Evolutionary conservation across 2,797 vertebrate genomes (phyloP).

Genomic region (Pteropus rufus): DNA sequence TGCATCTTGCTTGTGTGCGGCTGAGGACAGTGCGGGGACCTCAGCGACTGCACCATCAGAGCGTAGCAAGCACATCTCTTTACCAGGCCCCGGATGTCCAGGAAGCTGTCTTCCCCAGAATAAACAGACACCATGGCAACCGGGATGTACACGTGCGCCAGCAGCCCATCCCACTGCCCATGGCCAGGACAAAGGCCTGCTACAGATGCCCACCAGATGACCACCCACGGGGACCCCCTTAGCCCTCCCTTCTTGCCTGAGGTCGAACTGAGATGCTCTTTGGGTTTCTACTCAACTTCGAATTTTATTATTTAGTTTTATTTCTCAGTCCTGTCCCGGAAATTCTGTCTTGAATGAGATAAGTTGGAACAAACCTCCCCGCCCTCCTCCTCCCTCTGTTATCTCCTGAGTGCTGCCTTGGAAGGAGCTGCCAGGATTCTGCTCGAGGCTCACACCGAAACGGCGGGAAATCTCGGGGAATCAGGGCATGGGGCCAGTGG

Average conservation of each 20-base stretch:
- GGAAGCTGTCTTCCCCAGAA: neutral
- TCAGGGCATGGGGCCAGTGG: rapidly evolving
- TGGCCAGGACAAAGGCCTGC: neutral
- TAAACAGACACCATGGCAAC: constrained; percentile 56
- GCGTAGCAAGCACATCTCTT: neutral
- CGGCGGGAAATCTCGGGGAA: neutral
- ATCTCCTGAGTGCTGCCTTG: neutral
- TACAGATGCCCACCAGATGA: neutral
- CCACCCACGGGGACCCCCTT: neutral
- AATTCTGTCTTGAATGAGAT: neutral
- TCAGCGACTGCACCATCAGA: rapidly evolving
- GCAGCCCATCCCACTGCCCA: neutral
- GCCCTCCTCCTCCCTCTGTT: no score
- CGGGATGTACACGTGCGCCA: neutral
- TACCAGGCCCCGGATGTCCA: neutral
- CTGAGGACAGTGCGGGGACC: neutral
- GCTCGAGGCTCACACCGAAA: rapidly evolving
- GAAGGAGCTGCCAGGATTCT: neutral
- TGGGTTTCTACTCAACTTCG: neutral
- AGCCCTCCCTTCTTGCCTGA: neutral
- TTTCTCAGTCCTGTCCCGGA: neutral
- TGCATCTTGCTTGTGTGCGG: neutral
- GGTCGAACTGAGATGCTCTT: neutral
- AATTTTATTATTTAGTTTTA: neutral
- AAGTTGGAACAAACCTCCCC: neutral